Evolutionary conservation across 2,888 invertebrate genomes (phyloP), one percentile per base, ranked within the genome.

Genomic region (Ditylenchus weischeri): DNA sequence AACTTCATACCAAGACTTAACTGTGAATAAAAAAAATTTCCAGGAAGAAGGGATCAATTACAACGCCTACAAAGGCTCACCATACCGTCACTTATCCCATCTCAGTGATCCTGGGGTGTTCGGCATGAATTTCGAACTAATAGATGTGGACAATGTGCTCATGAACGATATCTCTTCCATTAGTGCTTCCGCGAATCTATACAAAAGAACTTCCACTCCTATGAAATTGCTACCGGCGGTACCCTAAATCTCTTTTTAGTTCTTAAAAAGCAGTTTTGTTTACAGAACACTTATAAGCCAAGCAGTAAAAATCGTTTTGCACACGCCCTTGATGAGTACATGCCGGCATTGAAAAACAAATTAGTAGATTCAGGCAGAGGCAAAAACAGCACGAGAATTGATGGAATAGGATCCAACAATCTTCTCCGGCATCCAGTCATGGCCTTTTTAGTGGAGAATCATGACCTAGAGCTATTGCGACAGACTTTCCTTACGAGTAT

Each of bases 401-500:
- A 29, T 54, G 54, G 29, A 21, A 23, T 29, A 13, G 54, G 54
- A 23, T 54, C n/a, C n/a, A 21, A 54, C 54, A 29, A 29, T 18
- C 54, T 54, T 19, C 11, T 59, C 1, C 59, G 88, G 76, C 88
- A 92, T 49, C 92, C 93, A 0, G 91, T 93, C 0, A 88, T 95
- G 86, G 86, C 89, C 0, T 96, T 96, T 83, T 89, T 94, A 58
- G 87, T 91, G n/a, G 78, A 81, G 61, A 77, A 77, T 57, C 81
- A 81, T 62, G 76, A 81, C 62, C 86, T 95, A 57, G 90, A 90
- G 38, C 88, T 89, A 0, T 85, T 93, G 61, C 89, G 90, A 72
- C 87, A 90, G 69, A 91, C 91, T 54, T 91, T 95, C 90, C 90
- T 90, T 72, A 90, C 92, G 69, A 90, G 93, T 0, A 86, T 95